These are phyloP conservation scores for Zophobas atratus DNA, from an alignment of 1,140 invertebrate species.

Conservation along the genomic window DNA sequence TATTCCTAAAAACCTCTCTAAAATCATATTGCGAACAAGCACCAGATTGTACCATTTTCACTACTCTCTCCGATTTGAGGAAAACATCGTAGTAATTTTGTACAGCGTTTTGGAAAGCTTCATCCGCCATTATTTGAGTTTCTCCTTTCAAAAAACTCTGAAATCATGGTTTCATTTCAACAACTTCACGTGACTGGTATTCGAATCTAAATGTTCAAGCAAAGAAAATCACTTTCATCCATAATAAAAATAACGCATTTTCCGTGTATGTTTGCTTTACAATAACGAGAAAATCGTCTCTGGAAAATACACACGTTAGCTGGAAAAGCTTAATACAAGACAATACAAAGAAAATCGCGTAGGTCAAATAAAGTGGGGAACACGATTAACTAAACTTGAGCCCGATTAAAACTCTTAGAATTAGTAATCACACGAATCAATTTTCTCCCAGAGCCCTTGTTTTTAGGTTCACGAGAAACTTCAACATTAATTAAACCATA, in stretches of 20 bases:
- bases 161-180: conserved; percentile 50
- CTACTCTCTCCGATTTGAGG: conserved; percentile 95
- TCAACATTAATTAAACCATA: no score
- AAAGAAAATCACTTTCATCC: conserved; percentile 12
- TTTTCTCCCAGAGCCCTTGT: no score
- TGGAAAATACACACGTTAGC: not conserved
- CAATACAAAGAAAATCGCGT: no score
- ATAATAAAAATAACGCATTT: conserved; percentile 13
- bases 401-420: no score
- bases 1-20: conserved; percentile 97
- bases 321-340: no score
- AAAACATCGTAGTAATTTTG: conserved; percentile 98
- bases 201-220: not conserved
- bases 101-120: conserved; percentile 99
- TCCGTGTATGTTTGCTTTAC: not conserved
- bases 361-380: no score
- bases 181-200: not conserved
- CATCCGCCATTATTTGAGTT: conserved; percentile 98
- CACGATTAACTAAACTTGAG: no score
- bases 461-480: no score
- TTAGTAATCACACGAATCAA: no score
- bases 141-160: conserved; percentile 94
- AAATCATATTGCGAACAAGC: conserved; percentile 99
- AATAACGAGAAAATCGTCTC: not conserved
- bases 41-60: conserved; percentile 96